Evolutionary conservation across 1,140 invertebrate species (phyloP).

Genomic region (Drosophila mayri): DNA sequence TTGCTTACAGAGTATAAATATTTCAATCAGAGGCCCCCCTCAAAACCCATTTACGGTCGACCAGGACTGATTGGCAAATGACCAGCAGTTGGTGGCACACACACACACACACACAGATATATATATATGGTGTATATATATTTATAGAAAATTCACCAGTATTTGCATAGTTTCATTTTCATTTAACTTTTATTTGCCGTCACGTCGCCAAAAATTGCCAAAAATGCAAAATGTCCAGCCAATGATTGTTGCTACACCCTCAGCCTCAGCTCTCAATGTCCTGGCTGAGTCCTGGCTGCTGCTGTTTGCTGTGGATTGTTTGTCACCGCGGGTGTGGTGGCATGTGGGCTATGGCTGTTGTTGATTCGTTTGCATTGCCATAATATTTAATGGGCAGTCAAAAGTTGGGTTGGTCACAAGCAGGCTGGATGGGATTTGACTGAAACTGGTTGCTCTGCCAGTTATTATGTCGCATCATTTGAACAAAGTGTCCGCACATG

Average conservation of each 20-base stretch:
- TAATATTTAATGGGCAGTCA: slow-evolving; percentile 71
- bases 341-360: not conserved
- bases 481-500: slow-evolving; percentile 64
- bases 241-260: slow-evolving; percentile 18
- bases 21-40: not conserved
- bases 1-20: not conserved
- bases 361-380: slow-evolving; percentile 68
- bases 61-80: slow-evolving; percentile 36
- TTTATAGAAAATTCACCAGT: slow-evolving; percentile 22
- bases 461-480: slow-evolving; percentile 75
- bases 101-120: not conserved
- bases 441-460: slow-evolving; percentile 23
- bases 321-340: slow-evolving; percentile 5
- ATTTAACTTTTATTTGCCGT: slow-evolving; percentile 71
- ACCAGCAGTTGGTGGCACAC: slow-evolving; percentile 22
- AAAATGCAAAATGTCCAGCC: slow-evolving; percentile 52
- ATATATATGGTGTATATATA: not conserved
- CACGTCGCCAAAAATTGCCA: slow-evolving; percentile 54
- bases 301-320: slow-evolving; percentile 9
- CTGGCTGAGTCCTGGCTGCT: not conserved
- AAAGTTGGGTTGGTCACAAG: slow-evolving; percentile 33
- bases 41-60: not conserved
- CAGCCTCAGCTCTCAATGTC: slow-evolving; percentile 11
- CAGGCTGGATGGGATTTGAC: not conserved
- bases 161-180: slow-evolving; percentile 67